Base-by-base conservation (phyloP, 2,113 vertebrate genomes). In the Jacana jacana region DNA sequence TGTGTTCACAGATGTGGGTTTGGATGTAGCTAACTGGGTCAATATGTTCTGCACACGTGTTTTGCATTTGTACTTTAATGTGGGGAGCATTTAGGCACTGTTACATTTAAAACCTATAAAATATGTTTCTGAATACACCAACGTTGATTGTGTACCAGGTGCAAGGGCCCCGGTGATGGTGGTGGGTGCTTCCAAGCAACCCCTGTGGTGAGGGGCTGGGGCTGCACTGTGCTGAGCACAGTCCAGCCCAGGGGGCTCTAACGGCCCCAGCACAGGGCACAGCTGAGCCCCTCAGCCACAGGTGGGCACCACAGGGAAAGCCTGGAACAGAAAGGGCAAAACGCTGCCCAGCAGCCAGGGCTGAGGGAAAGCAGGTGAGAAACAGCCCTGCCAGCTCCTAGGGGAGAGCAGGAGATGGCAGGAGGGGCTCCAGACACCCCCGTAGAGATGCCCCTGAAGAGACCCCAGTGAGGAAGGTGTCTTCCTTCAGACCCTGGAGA, bases 121-220 rank as follows among this genome's bases (percentile, higher is more conserved):
- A 87, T 79, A 55, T 33, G 6, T 13, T 92, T 66, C 37, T 30
- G 17, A 49, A 11, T 23, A n/a, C 13, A 60, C 4, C 8, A 18
- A 1, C 44, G 61, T 68, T 51, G 6, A 6, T 70, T 6, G 12
- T 25, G 13, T 42, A 14, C 2, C 1, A 1, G 39, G 4, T 33
- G 11, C 7, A 27, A n/a, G 17, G 52, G 31, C n/a, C 20, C 23
- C 1, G 10, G 33, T 4, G 18, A 11, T 0, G 12, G 14, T 28
- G 11, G n/a, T 2, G 37, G 37, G 10, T 0, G 15, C 49, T 58
- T 42, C 42, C 1, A 27, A 28, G 3, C 5, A 0, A 19, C 4
- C 25, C 39, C 37, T 6, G 49, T 37, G 51, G 4, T 3, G 48
- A 4, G 28, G 4, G 8, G 11, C 33, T 2, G 11, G 25, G 33